A percentile compares a stretch with the other conserved stretches of the same genome.
Evolutionary conservation across 2,797 vertebrate species (phyloP).

Genomic region (Telmatherina bonti): DNA sequence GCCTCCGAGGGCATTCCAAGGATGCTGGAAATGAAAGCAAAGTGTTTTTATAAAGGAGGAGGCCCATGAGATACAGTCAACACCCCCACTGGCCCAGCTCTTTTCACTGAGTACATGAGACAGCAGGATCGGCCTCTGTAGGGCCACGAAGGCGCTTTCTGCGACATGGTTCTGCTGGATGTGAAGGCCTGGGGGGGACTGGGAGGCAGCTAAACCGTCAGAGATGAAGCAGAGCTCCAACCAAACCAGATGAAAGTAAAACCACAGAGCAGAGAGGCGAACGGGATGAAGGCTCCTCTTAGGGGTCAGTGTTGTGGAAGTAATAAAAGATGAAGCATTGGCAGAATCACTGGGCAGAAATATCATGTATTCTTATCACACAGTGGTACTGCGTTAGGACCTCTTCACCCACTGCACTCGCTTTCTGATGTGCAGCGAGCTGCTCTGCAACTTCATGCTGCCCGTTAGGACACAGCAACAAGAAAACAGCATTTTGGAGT

Average conservation of each 20-base stretch:
- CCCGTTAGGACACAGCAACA: too few species aligned
- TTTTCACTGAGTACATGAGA: conserved; percentile 78
- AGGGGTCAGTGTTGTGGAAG: too few species aligned
- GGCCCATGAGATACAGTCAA: conserved; percentile 68
- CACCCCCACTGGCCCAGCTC: conserved; percentile 44
- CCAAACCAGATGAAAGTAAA: conserved; percentile 52
- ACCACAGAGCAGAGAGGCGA: conserved; percentile 43
- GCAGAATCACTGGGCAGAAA: too few species aligned
- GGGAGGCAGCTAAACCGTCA: conserved; percentile 41
- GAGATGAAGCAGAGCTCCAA: conserved; percentile 36
- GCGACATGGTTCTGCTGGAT: conserved; percentile 31
- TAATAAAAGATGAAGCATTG: too few species aligned
- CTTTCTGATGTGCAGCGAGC: too few species aligned
- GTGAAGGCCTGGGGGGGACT: conserved; percentile 33
- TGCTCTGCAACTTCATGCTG: too few species aligned
- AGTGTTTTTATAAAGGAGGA: conserved; percentile 56
- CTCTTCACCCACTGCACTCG: too few species aligned
- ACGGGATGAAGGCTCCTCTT: conserved; percentile 33
- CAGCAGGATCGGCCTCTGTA: conserved; percentile 66
- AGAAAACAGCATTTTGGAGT: neutral
- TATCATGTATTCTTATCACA: too few species aligned
- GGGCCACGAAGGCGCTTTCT: conserved; percentile 51
- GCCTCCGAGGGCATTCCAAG: conserved; percentile 68
- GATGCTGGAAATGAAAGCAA: conserved; percentile 54
- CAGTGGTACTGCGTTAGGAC: neutral